phyloP scores from a whole-genome alignment of 2,113 vertebrate genomes.

The Xiphorhynchus elegans region DNA sequence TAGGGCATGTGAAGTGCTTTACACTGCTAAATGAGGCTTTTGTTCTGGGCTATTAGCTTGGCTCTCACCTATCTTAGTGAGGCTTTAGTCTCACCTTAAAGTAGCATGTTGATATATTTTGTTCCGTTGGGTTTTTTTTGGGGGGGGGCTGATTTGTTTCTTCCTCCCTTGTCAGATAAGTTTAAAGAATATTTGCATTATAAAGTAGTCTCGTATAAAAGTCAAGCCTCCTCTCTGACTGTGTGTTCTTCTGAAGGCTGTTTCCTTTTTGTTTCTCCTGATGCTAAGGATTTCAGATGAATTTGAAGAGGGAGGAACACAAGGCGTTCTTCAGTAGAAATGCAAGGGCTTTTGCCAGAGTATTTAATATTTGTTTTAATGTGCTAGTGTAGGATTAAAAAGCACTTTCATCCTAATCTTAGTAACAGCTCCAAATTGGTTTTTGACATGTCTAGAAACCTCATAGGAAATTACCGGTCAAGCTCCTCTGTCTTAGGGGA shows the following conservation, averaged over 20 bases:
- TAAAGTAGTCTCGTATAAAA: not conserved
- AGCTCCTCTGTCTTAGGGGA: not conserved
- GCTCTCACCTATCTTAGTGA: not conserved
- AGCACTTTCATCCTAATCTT: not conserved
- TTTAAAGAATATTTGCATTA: not conserved
- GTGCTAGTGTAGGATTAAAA: not conserved
- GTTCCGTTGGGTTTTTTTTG: not conserved
- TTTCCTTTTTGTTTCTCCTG: not conserved
- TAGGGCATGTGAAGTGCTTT: not conserved
- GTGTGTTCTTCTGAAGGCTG: not conserved
- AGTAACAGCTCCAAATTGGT: not conserved
- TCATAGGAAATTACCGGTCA: not conserved
- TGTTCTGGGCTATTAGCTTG: not conserved
- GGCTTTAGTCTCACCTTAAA: not conserved
- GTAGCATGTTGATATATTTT: not conserved
- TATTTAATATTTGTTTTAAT: not conserved
- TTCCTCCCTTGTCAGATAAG: not conserved
- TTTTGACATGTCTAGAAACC: not conserved
- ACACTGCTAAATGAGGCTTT: not conserved
- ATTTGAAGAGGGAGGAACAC: not conserved
- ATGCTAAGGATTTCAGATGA: not conserved
- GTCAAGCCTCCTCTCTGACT: not conserved
- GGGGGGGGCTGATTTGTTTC: not conserved
- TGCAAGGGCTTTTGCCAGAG: not conserved
- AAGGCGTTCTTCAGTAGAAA: not conserved